Evolutionary conservation across 2,113 vertebrate species (phyloP).

Genomic region (Pyrgilauda ruficollis): DNA sequence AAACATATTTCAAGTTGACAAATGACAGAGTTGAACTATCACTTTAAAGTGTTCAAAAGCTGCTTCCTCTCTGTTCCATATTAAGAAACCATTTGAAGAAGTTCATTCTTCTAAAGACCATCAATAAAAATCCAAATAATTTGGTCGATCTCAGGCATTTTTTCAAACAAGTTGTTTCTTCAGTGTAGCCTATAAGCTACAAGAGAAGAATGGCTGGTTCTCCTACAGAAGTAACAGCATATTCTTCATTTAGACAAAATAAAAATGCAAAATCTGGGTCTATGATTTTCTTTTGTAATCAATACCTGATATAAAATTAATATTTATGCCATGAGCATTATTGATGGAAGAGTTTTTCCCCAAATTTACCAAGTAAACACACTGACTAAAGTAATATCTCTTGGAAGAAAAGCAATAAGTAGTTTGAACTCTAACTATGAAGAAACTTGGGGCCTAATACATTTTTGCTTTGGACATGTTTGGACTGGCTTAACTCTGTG

Average conservation of each 20-base stretch:
- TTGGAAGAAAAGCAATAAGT: background rate
- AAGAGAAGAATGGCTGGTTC: background rate
- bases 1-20: background rate
- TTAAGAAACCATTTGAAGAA: background rate
- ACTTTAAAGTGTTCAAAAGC: slow-evolving; percentile 10
- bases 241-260: background rate
- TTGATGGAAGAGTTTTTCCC: background rate
- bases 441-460: background rate
- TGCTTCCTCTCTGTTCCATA: background rate
- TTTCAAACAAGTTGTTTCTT: background rate
- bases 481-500: background rate
- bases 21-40: background rate
- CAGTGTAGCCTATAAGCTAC: background rate
- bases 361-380: background rate
- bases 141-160: background rate
- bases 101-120: background rate
- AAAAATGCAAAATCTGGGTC: background rate
- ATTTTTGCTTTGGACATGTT: background rate
- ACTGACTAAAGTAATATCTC: background rate
- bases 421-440: background rate
- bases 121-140: background rate
- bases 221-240: background rate
- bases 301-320: background rate
- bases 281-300: background rate
- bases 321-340: background rate